Evolutionary conservation across 2,888 invertebrate genomes (phyloP).

Genomic region (Chironomus tentans): DNA sequence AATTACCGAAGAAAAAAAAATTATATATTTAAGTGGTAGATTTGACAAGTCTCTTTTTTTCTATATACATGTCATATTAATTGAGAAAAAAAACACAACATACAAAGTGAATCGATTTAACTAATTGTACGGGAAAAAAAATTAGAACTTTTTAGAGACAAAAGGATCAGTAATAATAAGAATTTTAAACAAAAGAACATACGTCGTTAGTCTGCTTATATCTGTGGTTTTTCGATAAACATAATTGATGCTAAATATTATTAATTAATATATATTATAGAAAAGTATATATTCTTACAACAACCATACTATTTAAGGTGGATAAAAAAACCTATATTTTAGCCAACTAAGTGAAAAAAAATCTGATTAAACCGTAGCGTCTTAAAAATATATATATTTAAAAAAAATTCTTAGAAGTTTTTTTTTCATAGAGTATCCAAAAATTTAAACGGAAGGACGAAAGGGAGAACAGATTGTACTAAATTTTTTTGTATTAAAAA

Average conservation of each 20-base stretch:
- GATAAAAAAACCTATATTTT: conserved; percentile 7
- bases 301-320: neutral
- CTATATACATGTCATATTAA: conserved; percentile 1
- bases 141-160: neutral
- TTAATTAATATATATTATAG: conserved; percentile 11
- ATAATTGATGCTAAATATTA: conserved; percentile 27
- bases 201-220: conserved; percentile 28
- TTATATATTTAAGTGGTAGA: conserved; percentile 4
- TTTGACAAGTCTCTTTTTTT: neutral
- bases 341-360: conserved; percentile 1
- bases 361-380: neutral
- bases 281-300: conserved; percentile 20
- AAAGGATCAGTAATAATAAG: conserved; percentile 1
- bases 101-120: neutral
- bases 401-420: neutral
- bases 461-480: conserved; percentile 25
- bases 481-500: conserved; percentile 22
- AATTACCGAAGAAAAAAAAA: neutral
- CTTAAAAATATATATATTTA: conserved; percentile 1
- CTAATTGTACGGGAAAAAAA: neutral
- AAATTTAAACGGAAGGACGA: neutral
- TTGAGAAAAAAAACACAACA: too few species aligned
- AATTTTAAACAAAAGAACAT: conserved; percentile 17
- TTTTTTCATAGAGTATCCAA: conserved; percentile 4
- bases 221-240: conserved; percentile 27